Evolutionary conservation across 2,797 vertebrate genomes (phyloP), one percentile per base, ranked within the genome.

Genomic region (Lutra lutra): DNA sequence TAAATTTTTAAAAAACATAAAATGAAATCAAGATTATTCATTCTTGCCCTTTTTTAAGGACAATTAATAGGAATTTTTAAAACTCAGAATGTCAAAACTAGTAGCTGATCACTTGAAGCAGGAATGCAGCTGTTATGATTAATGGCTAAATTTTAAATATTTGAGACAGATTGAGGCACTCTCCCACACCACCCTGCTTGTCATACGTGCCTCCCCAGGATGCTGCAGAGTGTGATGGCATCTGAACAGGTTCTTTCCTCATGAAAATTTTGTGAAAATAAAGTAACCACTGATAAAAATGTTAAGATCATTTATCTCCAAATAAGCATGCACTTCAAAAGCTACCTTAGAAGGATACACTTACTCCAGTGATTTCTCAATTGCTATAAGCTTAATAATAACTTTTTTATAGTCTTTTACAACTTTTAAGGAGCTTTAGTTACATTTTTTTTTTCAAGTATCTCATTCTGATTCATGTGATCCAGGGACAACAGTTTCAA

Each of bases 361-460:
- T 51, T 68, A 96, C 18, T 66, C 25, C 70, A 84, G 12, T 56
- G 23, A 79, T 46, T 56, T 38, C 12, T 20, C 29, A 27, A 87
- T 5, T 87, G 38, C 58, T 66, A 77, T 72, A 83, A 79, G 25
- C n/a, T 60, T 60, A 91, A 51, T 32, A 94, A 60, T 10, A 91
- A 87, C 7, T 85, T 15, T 82, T 96, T 91, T 73, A 70, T 43
- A 86, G 64, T 66, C 14, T 78, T 96, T 91, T 73, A 70, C n/a
- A 86, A 48, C 82, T 14, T 83, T 92, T 68, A 95, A 46, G 43
- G 20, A 83, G 10, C 3, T 15, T 70, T 88, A 25, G 7, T 68
- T 58, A 66, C 17, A 40, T 58, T 58, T 18, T 43, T 90, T 90
- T 66, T 56, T 46, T 46, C 46, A 94, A 88, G 58, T 88, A 87